Base-by-base conservation (phyloP, 2,888 invertebrate genomes). In the Catocala nupta region DNA sequence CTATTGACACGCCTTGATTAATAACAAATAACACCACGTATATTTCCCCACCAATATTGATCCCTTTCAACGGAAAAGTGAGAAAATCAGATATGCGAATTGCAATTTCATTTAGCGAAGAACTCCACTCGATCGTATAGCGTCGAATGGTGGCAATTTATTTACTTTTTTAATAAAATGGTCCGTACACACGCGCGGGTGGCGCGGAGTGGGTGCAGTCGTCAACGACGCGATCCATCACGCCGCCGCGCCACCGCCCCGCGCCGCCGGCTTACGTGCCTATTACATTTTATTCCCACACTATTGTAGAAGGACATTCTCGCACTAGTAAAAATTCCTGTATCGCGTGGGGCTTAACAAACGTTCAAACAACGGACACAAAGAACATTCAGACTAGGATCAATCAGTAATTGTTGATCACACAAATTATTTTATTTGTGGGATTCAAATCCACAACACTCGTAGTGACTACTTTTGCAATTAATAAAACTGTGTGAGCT, bases 131-230 rank as follows among this genome's bases (percentile, higher is more conserved):
- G 66, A 75, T 74, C 64, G 71, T 63, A 48, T 66, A 57, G 66
- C 53, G 59, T 65, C 57, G 59, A 71, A 68, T 70, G 68, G 54
- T 47, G 25, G 67, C 77, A 65, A 79, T 79, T 71, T 81, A 71
- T 81, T 77, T 76, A 74, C 64, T 75, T 76, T 79, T 75, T 81
- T 80, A 78, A 78, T 78, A 80, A 81, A 81, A 78, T 64, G 47
- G 59, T 56, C 13, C 12, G 57, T 56, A 52, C 66, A 66, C 65
- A 59, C 59, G 59, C 63, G 55, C 34, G 55, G 11, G 44, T 10
- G 25, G 48, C 45, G 33, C 33, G 60, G 39, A 51, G 57, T 49
- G 52, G 59, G 36, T 60, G 65, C 68, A 67, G 49, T 68, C 70
- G 70, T 68, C 71, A 71, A 58, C 71, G 70, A 66, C 16, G 62